Evolutionary conservation across 30 jellyfish, hydroid and myxozoan genomes (phyloP).

Genomic region (Turritopsis dohrnii): DNA sequence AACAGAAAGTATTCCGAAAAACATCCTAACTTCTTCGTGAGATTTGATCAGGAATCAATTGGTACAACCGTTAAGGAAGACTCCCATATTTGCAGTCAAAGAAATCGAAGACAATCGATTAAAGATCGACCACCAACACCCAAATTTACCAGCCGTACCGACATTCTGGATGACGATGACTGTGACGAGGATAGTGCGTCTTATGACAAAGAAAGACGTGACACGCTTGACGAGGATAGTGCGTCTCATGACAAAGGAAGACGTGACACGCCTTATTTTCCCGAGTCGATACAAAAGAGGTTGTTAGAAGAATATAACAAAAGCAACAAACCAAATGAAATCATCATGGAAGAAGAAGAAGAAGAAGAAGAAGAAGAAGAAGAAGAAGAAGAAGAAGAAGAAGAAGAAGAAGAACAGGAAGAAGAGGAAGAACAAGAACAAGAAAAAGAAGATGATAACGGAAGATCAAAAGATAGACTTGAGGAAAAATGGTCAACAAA

Average conservation of each 20-base stretch:
- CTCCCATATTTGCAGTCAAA: background rate
- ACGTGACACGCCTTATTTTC: constrained; percentile 18
- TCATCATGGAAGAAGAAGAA: constrained; percentile 12
- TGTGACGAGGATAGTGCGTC: background rate
- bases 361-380: constrained; percentile 26
- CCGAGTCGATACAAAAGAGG: background rate
- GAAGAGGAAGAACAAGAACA: background rate
- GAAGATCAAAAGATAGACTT: background rate
- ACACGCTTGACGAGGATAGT: background rate
- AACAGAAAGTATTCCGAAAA: background rate
- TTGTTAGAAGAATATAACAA: constrained; percentile 9
- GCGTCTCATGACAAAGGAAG: background rate
- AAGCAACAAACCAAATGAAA: constrained; percentile 1
- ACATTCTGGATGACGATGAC: background rate
- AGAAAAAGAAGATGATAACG: background rate
- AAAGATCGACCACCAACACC: constrained; percentile 14
- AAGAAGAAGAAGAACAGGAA: background rate
- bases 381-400: background rate
- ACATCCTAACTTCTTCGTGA: constrained; percentile 14
- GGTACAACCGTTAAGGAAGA: background rate
- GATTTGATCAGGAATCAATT: constrained; percentile 8
- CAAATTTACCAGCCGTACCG: background rate
- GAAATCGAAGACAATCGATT: constrained; percentile 9
- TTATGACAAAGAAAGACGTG: background rate
- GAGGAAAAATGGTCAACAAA: constrained; percentile 24